Conservation (phyloP, 1,140 invertebrate species). For the Drosophila cardini region DNA sequence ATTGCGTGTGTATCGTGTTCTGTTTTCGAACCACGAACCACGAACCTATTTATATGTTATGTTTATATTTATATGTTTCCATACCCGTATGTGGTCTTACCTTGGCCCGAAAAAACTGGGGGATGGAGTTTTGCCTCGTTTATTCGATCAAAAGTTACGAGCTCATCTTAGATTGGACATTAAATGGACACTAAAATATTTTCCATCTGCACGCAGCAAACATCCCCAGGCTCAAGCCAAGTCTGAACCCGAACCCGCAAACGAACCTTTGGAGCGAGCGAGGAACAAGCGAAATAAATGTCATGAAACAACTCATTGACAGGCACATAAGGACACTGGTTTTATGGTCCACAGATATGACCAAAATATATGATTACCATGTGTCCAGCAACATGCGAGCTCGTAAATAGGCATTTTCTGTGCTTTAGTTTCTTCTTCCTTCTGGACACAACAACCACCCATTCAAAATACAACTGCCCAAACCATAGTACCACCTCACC, state of each 20-base stretch:
- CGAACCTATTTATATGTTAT: no score
- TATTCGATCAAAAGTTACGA: constrained; percentile 85
- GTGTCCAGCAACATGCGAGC: constrained; percentile 81
- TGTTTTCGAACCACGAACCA: background rate
- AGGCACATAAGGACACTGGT: constrained; percentile 85
- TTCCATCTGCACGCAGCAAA: constrained; percentile 78
- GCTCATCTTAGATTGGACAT: constrained; percentile 84
- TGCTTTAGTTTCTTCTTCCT: constrained; percentile 64
- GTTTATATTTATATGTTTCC: constrained; percentile 21
- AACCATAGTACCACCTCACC: background rate
- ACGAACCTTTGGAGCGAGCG: constrained; percentile 13
- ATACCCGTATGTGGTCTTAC: constrained; percentile 30
- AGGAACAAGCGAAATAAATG: constrained; percentile 81
- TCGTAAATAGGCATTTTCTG: constrained; percentile 85
- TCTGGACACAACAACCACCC: constrained; percentile 44
- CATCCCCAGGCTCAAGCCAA: constrained; percentile 19
- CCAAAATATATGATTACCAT: constrained; percentile 85
- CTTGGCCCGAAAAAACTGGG: constrained; percentile 17
- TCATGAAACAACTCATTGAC: constrained; percentile 85
- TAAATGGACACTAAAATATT: constrained; percentile 85
- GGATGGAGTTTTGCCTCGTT: constrained; percentile 56
- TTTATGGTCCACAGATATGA: constrained; percentile 84
- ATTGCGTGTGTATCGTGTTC: constrained; percentile 57
- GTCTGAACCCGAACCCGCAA: constrained; percentile 4
- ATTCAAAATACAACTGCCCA: background rate